Evolutionary conservation across 2,113 vertebrate species (phyloP).

Genomic region (Lota lota): DNA sequence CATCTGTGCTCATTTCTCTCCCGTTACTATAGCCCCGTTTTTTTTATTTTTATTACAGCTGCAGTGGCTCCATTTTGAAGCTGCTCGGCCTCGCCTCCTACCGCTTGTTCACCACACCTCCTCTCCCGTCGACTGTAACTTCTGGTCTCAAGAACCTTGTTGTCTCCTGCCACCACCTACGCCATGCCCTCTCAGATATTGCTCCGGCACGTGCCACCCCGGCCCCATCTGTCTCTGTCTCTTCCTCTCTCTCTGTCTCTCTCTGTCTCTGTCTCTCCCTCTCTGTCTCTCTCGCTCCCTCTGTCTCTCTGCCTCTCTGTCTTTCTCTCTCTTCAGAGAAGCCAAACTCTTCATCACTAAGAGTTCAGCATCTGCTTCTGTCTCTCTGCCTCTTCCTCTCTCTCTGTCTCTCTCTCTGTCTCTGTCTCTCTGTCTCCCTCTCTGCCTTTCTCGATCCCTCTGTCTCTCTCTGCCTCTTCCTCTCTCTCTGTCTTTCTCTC

Average conservation of each 20-base stretch:
- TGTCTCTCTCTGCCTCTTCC: not conserved
- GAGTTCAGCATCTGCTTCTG: constrained; percentile 26
- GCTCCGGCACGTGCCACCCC: not conserved
- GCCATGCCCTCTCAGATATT: too few relatives aligned
- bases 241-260: not conserved
- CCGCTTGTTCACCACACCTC: too few relatives aligned
- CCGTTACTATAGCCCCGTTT: too few relatives aligned
- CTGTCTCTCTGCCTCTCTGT: not conserved
- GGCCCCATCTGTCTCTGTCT: not conserved
- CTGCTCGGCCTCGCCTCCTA: too few relatives aligned
- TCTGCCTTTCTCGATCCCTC: not conserved
- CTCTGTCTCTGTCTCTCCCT: constrained; percentile 1
- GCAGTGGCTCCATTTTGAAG: too few relatives aligned
- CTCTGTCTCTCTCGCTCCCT: not conserved
- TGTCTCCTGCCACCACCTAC: too few relatives aligned
- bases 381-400: not conserved
- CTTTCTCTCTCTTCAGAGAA: constrained; percentile 23
- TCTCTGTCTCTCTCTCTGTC: not conserved
- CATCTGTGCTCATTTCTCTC: too few relatives aligned
- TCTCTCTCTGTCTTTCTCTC: constrained; percentile 6
- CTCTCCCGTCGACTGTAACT: too few relatives aligned
- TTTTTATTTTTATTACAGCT: too few relatives aligned
- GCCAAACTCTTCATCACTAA: constrained; percentile 55
- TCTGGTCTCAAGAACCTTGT: too few relatives aligned
- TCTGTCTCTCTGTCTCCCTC: constrained; percentile 3